Evolutionary conservation across 2,113 vertebrate genomes (phyloP).

Genomic region (Platysteira castanea): DNA sequence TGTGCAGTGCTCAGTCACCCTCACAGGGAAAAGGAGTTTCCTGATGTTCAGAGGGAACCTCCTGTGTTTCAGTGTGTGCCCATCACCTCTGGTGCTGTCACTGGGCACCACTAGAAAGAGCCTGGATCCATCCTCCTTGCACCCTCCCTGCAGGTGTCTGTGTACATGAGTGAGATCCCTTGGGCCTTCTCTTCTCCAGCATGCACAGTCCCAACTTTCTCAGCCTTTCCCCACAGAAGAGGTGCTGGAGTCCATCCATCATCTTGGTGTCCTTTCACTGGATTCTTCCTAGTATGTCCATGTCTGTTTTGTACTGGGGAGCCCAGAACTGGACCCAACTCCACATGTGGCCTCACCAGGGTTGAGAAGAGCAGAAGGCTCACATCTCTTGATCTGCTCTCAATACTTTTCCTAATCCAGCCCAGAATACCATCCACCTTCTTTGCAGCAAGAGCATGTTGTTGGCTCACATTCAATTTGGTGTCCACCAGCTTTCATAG

Average conservation of each 20-base stretch:
- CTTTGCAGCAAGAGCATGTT: neutral
- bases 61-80: neutral
- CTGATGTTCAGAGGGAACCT: neutral
- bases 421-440: neutral
- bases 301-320: neutral
- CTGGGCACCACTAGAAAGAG: neutral
- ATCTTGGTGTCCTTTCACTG: neutral
- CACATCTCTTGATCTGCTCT: neutral
- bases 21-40: neutral
- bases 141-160: neutral
- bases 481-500: neutral
- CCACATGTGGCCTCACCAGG: neutral
- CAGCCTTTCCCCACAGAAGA: neutral
- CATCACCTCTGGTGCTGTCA: neutral
- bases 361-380: neutral
- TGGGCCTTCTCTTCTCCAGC: neutral
- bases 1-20: fast-evolving
- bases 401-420: neutral
- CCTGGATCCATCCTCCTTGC: neutral
- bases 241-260: neutral
- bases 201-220: neutral
- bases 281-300: neutral
- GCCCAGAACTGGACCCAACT: neutral
- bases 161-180: neutral
- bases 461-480: neutral